phyloP scores from a whole-genome alignment of 1,140 invertebrate genomes.

The Halotydeus destructor region DNA sequence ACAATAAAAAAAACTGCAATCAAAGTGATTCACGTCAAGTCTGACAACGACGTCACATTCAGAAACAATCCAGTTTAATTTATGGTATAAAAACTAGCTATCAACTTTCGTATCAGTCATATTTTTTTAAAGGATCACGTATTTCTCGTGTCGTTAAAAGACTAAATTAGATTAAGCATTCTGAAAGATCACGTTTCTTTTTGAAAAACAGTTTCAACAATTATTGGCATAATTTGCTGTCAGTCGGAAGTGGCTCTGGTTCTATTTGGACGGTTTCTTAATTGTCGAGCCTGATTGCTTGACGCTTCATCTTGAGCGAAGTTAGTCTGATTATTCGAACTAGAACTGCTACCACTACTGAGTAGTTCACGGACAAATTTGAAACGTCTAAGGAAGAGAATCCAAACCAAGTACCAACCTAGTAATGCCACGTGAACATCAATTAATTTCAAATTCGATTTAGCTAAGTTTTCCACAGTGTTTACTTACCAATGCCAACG shows the following conservation, averaged over 20 bases:
- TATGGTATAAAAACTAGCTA: too few relatives aligned
- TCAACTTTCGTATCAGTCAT: too few relatives aligned
- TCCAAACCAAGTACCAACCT: conserved; percentile 83
- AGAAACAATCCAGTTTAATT: too few relatives aligned
- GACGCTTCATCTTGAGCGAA: too few relatives aligned
- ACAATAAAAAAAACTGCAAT: too few relatives aligned
- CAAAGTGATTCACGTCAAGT: too few relatives aligned
- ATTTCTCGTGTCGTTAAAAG: too few relatives aligned
- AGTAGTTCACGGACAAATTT: conserved; percentile 62
- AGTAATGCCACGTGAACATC: conserved; percentile 13
- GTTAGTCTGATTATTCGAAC: too few relatives aligned
- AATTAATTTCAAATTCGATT: background rate
- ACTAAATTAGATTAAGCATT: too few relatives aligned
- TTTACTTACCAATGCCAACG: conserved; percentile 28
- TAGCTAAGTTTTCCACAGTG: conserved; percentile 1
- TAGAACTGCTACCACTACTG: conserved; percentile 11
- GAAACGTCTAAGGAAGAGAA: conserved; percentile 62
- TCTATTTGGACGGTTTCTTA: background rate
- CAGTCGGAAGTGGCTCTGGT: background rate
- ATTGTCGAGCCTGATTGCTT: conserved; percentile 15
- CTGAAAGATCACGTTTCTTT: too few relatives aligned
- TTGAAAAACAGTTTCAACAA: background rate
- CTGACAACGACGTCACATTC: too few relatives aligned
- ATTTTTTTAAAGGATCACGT: too few relatives aligned
- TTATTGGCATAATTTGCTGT: background rate